Evolutionary conservation across 2,113 vertebrate genomes (phyloP), one percentile per base, ranked within the genome.

Genomic region (Caranx melampygus): DNA sequence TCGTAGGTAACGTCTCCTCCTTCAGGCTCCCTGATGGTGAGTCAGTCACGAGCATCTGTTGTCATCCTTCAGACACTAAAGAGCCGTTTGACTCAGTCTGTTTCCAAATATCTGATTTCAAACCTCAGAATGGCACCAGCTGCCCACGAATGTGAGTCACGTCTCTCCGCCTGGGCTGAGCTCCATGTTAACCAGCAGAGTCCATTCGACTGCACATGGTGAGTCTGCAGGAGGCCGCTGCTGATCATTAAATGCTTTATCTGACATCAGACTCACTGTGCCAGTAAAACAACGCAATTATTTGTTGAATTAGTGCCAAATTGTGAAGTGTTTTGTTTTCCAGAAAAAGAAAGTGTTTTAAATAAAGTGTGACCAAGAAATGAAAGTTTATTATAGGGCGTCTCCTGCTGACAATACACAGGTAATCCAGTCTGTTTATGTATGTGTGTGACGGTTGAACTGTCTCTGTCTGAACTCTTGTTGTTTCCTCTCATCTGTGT

Each of bases 71-170:
- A 55, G n/a, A 78, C 21, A 2, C 49, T 34, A 5, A 31, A 52
- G 55, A 61, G 16, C 3, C 15, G 0, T 66, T 52, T 31, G 33
- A 37, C 18, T 70, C 45, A 26, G 9, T 57, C 67, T 55, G 11
- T 57, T 70, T 58, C 55, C 31, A 34, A 74, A 52, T 7, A 1
- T 87, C 65, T 79, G 26, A 35, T 81, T 82, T 82, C 16, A 57
- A 84, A 20, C 69, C 6, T 40, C 88, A 91, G 93, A 80, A 44
- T 88, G 82, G 93, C 72, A 87, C 64, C 90, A 89, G 18, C 78
- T 47, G 51, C 68, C 81, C 52, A 77, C 73, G 0, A 79, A 87
- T 47, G 78, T 74, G 81, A 90, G 88, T 72, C 87, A 83, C 78
- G 35, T 67, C 6, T 54, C 87, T 65, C 79, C 86, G 6, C 82